Base-by-base conservation (phyloP, 2,113 vertebrate species). In the Panurus biarmicus region DNA sequence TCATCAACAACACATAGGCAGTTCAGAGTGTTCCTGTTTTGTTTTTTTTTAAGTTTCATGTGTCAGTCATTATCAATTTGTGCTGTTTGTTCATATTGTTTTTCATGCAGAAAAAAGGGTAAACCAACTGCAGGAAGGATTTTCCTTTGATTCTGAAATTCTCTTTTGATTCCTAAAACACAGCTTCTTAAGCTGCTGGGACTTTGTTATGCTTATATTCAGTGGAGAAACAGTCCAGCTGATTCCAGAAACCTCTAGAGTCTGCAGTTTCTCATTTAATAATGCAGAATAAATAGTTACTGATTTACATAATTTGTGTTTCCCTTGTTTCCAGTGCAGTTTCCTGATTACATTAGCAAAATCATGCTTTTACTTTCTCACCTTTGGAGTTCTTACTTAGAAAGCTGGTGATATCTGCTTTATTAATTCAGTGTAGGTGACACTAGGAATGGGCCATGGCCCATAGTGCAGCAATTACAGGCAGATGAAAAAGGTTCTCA, bases 221-320 rank as follows among this genome's bases (percentile, higher is more conserved):
- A 38, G 11, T 51, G 2, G 3, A 83, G 45, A 48, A 85, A 22
- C 33, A 35, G 35, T 75, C 47, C 60, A 67, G 26, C 48, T 33
- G 72, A 77, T 80, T 85, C 71, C 29, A 94, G 77, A 89, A 91
- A 65, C 25, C 24, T 72, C 60, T 85, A 69, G 36, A 72, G 44
- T 89, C 62, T 93, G 47, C 64, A 90, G 42, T 24, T 50, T 89
- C 51, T 88, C 28, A 61, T 89, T 87, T 77, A 89, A 91, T 89
- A 91, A 89, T 81, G 58, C n/a, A 57, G 33, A 61, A 89, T 71
- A 91, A 93, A 64, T 35, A 87, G 50, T 54, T 51, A 42, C 62
- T 35, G 33, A 94, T 89, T 81, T 95, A 28, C 87, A 90, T 94
- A 90, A 81, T 80, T 81, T 77, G 58, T 76, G 20, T 70, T 89